Evolutionary conservation across 2,113 vertebrate genomes (phyloP), one percentile per base, ranked within the genome.

Genomic region (Poicephalus meyeri): DNA sequence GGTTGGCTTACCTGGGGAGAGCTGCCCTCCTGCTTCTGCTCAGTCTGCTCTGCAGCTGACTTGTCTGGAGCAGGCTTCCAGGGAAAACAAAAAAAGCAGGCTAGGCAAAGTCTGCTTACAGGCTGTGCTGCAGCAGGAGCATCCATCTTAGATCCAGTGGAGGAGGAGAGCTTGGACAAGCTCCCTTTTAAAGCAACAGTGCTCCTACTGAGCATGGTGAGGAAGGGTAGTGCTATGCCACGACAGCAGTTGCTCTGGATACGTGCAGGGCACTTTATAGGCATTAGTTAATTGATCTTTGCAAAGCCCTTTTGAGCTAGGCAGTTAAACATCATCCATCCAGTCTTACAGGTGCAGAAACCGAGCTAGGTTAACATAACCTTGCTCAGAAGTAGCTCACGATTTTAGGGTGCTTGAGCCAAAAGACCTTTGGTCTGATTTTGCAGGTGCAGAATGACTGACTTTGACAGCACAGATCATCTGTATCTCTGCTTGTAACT

Each of bases 1-100:
- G n/a, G 72, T 66, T 70, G 24, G 50, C 97, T 97, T 97, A 97
- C 97, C 97, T 97, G 96, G 35, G 91, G 84, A 91, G 92, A 92
- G 81, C 86, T 90, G 81, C 95, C 85, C 92, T 97, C 93, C 70
- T 95, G 89, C 53, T 95, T 88, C 84, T 81, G 80, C 66, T 97
- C 86, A 95, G 93, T 96, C 93, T 93, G 94, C 88, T 89, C 58
- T 71, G 96, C 83, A 93, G 95, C 91, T 86, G 96, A 95, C 90
- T 97, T 97, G 93, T 97, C 97, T 95, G 92, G 97, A 97, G 94
- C 82, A 82, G 97, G 97, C 89, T 97, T 98, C 98, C 98, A 98
- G 91, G 71, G 89, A 91, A 98, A 97, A 96, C 97, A 98, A 89
- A 98, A 97, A 96, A 94, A 97, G 94, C 97, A 98, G 91, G 95